Base-by-base conservation (phyloP, 2,113 vertebrate species). In the Serilophus lunatus region DNA sequence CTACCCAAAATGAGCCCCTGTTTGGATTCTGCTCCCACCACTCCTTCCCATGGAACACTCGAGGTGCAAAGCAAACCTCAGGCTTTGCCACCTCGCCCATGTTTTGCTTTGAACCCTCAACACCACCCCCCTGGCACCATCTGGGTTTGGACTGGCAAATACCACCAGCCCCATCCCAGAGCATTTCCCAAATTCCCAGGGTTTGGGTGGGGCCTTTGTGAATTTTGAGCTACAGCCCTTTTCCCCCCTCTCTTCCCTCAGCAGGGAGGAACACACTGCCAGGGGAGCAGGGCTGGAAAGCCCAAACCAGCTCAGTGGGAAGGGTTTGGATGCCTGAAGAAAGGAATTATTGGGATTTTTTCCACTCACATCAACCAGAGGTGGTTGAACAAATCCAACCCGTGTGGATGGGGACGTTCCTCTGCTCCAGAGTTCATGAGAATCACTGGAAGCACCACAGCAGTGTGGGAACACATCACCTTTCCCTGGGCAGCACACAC, bases 351-450 rank as follows among this genome's bases (percentile, higher is more conserved):
- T 31, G 16, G n/a, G 16, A 11, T 12, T 12, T 47, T 44, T 3
- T 3, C 10, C 7, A 26, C 8, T 1, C 18, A 20, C 22, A 1
- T 10, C 33, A n/a, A 40, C 24, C 4, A 10, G 40, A 91, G 25
- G 16, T 18, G 40, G 19, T 29, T n/a, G 35, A 15, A 51, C 7
- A 31, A 70, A 36, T 31, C 11, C 47, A 51, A 23, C 35, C 33
- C 50, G 24, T 38, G 2, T 31, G 8, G 36, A 19, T 2, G 1
- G 24, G 12, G 68, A 45, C 31, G 42, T 12, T 51, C 60, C n/a
- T 50, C 5, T 2, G 42, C 33, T 33, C 28, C 2, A 1, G 29
- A 33, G 16, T 0, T 2, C 4, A 9, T 0, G 3, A 28, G 47
- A 33, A 2, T 16, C 1, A 0, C 45, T 35, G 42, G 65, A 35